phyloP scores from a whole-genome alignment of 2,113 vertebrate genomes.

The Trinectes maculatus region DNA sequence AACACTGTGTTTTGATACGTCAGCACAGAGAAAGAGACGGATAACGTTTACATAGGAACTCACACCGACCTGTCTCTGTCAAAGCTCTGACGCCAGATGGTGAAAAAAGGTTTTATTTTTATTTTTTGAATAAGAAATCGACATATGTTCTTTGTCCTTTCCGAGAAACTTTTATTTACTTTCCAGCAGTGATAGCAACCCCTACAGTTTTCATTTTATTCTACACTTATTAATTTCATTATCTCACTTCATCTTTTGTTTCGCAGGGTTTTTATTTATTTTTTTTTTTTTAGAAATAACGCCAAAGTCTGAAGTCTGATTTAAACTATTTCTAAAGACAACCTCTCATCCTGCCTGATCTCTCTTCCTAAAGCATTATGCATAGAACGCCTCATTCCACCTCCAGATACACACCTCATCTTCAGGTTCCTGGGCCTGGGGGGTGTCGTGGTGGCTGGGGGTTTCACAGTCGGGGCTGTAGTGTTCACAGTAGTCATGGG shows the following conservation, averaged over 20 bases:
- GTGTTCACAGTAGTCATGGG: constrained; percentile 97
- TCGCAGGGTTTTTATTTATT: no score
- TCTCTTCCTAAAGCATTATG: neutral
- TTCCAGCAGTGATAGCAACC: neutral
- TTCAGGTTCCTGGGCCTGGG: constrained; percentile 94
- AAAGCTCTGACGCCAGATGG: constrained; percentile 15
- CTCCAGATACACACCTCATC: constrained; percentile 81
- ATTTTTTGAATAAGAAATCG: no score
- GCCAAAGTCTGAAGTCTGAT: constrained; percentile 12
- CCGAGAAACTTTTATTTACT: no score
- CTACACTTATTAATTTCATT: neutral
- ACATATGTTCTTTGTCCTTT: no score
- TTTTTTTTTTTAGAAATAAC: neutral
- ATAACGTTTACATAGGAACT: constrained; percentile 15
- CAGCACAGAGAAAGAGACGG: constrained; percentile 18
- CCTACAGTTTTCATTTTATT: neutral
- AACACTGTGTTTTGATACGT: constrained; percentile 36
- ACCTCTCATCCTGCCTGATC: neutral
- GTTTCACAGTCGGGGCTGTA: constrained; percentile 96
- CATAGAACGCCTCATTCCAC: neutral
- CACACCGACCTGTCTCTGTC: neutral
- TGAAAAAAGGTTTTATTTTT: constrained; percentile 4
- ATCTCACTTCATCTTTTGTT: neutral
- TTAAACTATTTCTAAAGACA: neutral
- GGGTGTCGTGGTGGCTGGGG: constrained; percentile 84